Conservation (phyloP, 2,888 invertebrate species). For the Lithophane ornitopus region DNA sequence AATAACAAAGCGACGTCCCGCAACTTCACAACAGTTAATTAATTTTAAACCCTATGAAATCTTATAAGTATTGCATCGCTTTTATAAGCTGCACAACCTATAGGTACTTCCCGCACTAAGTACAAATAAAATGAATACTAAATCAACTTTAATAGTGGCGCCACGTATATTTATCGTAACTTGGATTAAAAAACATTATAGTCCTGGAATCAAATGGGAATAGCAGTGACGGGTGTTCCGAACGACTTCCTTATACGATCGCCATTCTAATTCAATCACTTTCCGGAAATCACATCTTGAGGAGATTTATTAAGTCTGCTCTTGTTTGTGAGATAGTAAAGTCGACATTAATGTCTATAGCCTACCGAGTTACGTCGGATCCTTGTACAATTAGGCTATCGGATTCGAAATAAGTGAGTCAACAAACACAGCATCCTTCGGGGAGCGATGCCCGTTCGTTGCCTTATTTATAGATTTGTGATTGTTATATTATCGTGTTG, state of each 20-base stretch:
- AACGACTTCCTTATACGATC: conserved; percentile 80
- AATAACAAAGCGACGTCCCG: conserved; percentile 43
- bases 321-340: conserved; percentile 82
- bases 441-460: conserved; percentile 80
- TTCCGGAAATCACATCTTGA: conserved; percentile 80
- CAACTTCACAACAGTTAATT: conserved; percentile 1
- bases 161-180: conserved; percentile 38
- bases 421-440: conserved; percentile 85
- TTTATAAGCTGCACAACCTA: conserved; percentile 6
- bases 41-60: conserved; percentile 14
- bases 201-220: conserved; percentile 69
- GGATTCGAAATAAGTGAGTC: conserved; percentile 80
- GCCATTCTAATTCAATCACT: conserved; percentile 78
- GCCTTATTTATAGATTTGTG: conserved; percentile 69
- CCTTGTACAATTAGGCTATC: conserved; percentile 78
- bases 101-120: neutral
- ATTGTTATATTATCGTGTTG: conserved; percentile 63
- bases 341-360: conserved; percentile 77
- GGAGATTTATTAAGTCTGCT: conserved; percentile 83
- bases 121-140: conserved; percentile 32
- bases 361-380: conserved; percentile 80
- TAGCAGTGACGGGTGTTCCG: conserved; percentile 77
- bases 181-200: conserved; percentile 66
- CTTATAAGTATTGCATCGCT: neutral
- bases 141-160: conserved; percentile 54